These are phyloP conservation scores for Ictalurus punctatus DNA, from an alignment of 2,113 vertebrate genomes.

Conservation along the genomic window DNA sequence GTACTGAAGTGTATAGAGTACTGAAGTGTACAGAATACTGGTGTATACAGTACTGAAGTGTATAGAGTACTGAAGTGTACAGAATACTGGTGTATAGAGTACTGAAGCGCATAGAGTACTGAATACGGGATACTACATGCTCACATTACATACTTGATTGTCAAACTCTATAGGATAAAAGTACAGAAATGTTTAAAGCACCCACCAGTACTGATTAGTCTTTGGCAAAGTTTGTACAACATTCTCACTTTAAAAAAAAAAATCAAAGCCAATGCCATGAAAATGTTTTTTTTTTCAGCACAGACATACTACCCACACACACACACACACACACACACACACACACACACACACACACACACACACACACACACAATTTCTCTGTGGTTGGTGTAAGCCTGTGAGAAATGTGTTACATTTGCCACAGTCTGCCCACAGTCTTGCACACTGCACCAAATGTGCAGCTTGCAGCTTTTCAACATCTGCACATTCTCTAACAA, in stretches of 20 bases:
- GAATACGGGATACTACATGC: neutral
- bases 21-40: no score
- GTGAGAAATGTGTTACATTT: slow-evolving; percentile 22
- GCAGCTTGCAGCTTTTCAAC: slow-evolving; percentile 13
- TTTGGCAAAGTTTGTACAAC: neutral
- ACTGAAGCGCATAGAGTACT: no score
- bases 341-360: neutral
- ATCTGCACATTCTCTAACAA: neutral
- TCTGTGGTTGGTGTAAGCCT: slow-evolving; percentile 2
- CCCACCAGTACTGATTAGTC: neutral
- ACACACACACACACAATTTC: slow-evolving; percentile 28
- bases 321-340: neutral
- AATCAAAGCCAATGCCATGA: neutral
- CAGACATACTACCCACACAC: neutral
- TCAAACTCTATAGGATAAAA: neutral
- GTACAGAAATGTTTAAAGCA: slow-evolving; percentile 22
- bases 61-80: neutral
- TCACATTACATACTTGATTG: neutral
- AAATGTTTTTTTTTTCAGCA: neutral
- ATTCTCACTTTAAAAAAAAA: neutral
- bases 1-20: neutral
- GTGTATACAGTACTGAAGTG: neutral
- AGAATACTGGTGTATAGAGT: neutral
- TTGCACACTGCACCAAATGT: slow-evolving; percentile 25
- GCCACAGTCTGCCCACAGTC: slow-evolving; percentile 22